Base-by-base conservation (phyloP, 2,888 invertebrate species). In the Junonia oenone region DNA sequence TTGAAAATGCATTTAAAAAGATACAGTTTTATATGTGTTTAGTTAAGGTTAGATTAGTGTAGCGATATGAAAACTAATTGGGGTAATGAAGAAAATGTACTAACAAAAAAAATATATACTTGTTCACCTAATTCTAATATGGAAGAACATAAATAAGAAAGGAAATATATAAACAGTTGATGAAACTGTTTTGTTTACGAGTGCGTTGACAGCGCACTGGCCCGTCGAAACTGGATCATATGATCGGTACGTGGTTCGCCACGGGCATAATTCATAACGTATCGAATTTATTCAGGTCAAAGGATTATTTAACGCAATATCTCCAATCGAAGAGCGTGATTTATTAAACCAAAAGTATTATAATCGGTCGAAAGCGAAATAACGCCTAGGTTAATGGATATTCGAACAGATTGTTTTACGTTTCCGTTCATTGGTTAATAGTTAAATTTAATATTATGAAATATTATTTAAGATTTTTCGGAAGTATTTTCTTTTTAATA, bases 271-370 rank as follows among this genome's bases (percentile, higher is more conserved):
- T 27, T 54, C 46, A 26, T 55, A 51, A 48, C 38, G 53, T 58
- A 61, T 55, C 58, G 17, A 45, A 56, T 56, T 55, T 45, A 61
- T 55, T 53, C 45, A 52, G 61, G 58, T 58, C 58, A 56, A 58
- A 61, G 61, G 61, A 61, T 61, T 53, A 55, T 51, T 58, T 53
- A 37, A 56, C 50, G 45, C 58, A 48, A 38, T 15, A 58, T 53
- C 37, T 35, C 52, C 31, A 53, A 53, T 45, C 17, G 38, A 45
- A 45, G 15, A 40, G 13, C 13, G 22, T 26, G 26, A 43, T 43
- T 43, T 22, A 38, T 38, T 9, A 9, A 38, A 6, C n/a, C 22
- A n/a, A 33, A 37, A 27, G 26, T 19, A 22, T 9, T 45, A 35
- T 0, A 33, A 26, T 15, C 6, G 13, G 19, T 40, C 19, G 29